phyloP scores from a whole-genome alignment of 2,113 vertebrate genomes.

The Salvator merianae region DNA sequence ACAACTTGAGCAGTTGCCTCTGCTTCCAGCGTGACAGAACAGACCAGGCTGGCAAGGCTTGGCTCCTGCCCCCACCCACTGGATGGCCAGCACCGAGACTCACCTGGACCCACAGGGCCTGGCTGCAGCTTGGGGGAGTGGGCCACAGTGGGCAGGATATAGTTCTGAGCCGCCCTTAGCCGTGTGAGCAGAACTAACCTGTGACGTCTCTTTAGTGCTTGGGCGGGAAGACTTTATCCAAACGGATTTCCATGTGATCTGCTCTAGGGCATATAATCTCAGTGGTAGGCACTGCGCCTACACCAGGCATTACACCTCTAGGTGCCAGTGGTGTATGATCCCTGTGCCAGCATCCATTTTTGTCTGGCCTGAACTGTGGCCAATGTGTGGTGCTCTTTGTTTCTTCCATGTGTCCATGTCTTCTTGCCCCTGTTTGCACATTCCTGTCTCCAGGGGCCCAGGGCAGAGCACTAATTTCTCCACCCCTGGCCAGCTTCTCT shows the following conservation, averaged over 20 bases:
- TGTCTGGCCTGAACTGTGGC: constrained; percentile 55
- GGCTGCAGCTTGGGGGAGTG: constrained; percentile 55
- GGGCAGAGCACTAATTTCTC: constrained; percentile 37
- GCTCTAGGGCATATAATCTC: constrained; percentile 9
- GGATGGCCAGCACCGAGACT: constrained; percentile 49
- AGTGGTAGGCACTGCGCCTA: constrained; percentile 53
- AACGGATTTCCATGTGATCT: neutral
- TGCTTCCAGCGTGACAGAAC: constrained; percentile 70
- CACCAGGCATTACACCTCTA: neutral
- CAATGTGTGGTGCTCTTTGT: constrained; percentile 55
- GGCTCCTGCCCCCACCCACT: constrained; percentile 53
- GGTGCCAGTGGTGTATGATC: neutral
- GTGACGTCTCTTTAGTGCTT: constrained; percentile 8
- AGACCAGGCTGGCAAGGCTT: constrained; percentile 59
- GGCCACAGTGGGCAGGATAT: constrained; percentile 47
- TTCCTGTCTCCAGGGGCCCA: constrained; percentile 39
- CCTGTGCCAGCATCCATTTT: constrained; percentile 40
- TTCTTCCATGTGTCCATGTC: constrained; percentile 73
- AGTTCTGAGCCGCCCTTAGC: constrained; percentile 38
- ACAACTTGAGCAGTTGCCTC: constrained; percentile 75
- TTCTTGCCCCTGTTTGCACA: constrained; percentile 61
- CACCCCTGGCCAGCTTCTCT: neutral
- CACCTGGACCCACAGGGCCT: constrained; percentile 42
- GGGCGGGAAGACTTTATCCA: neutral
- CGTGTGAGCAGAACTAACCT: constrained; percentile 6